Evolutionary conservation across 1,140 invertebrate genomes (phyloP).

Genomic region (Pogonognathellus flavescens): DNA sequence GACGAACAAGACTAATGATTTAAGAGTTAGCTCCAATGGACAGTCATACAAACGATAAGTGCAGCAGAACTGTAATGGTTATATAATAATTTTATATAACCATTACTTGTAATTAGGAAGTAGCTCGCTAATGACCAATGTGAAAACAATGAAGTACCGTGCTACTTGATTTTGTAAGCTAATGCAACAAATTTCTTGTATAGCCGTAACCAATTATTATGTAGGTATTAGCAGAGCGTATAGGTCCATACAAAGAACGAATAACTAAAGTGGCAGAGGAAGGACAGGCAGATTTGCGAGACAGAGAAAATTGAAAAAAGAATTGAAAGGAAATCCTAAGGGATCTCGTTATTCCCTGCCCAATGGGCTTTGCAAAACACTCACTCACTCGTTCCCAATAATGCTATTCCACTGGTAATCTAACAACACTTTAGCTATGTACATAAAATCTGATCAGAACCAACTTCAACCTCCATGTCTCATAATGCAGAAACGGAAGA

Average conservation of each 20-base stretch:
- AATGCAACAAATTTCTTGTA: neutral
- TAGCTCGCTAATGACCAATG: too few relatives aligned
- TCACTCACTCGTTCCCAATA: slow-evolving; percentile 5
- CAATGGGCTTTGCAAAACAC: slow-evolving; percentile 27
- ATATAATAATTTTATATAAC: too few relatives aligned
- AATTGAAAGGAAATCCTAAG: slow-evolving; percentile 43
- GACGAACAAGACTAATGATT: too few relatives aligned
- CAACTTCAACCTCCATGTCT: neutral
- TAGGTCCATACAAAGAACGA: neutral
- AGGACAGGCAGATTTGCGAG: slow-evolving; percentile 10
- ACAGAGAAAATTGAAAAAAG: slow-evolving; percentile 36
- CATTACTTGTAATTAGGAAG: too few relatives aligned
- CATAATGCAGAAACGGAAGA: too few relatives aligned
- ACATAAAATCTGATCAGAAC: neutral
- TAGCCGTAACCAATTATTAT: neutral
- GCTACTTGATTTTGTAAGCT: too few relatives aligned
- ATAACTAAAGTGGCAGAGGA: neutral
- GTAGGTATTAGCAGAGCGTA: neutral
- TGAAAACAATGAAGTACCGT: too few relatives aligned
- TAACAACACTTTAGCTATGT: slow-evolving; percentile 25
- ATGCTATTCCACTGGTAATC: slow-evolving; percentile 1
- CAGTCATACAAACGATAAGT: too few relatives aligned
- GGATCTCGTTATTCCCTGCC: slow-evolving; percentile 47
- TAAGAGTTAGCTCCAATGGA: too few relatives aligned
- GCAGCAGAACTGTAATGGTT: too few relatives aligned